Evolutionary conservation across 2,888 invertebrate species (phyloP), one percentile per base, ranked within the genome.

Genomic region (Drosophila neutralis): DNA sequence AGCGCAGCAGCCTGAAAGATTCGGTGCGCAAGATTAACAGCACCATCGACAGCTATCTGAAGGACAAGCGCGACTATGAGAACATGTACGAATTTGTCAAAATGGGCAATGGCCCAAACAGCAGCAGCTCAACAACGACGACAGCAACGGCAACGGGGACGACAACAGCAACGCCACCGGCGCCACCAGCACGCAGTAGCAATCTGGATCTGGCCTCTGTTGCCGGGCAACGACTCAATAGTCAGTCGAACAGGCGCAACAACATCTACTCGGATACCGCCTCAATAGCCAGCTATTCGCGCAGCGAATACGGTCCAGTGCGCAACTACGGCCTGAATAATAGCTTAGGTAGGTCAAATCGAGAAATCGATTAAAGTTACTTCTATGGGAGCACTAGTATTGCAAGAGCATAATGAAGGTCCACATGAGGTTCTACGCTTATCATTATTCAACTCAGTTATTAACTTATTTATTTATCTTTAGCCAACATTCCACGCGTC

Each of bases 401-500:
- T 36, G 15, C 7, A 15, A 36, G 15, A 36, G 2, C 7, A 36
- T 1, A 15, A 15, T 15, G 15, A 36, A 15, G 15, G 7, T 36
- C 36, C 15, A 7, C 15, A 15, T 36, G 36, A 36, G 36, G 18
- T 36, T 36, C 15, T 15, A 15, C 15, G 15, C 15, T 7, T 36
- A 36, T 7, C 36, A 36, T 36, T n/a, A 21, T 45, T 6, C n/a
- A 51, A 13, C 4, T 49, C 0, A 18, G 15, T 38, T 35, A 21
- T 27, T 52, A 35, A 57, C 24, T 21, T 7, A 18, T 33, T 21
- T 53, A 15, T 11, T 5, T 68, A 60, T 10, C 69, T 64, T 2
- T 58, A 93, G 93, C 92, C 59, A 93, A 92, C 87, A 93, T 93
- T 90, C 93, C 92, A 84, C 94, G 87, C 94, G 95, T 96, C 52